These are phyloP conservation scores for Oceanites oceanicus DNA, from an alignment of 2,113 vertebrate species.

Conservation along the genomic window DNA sequence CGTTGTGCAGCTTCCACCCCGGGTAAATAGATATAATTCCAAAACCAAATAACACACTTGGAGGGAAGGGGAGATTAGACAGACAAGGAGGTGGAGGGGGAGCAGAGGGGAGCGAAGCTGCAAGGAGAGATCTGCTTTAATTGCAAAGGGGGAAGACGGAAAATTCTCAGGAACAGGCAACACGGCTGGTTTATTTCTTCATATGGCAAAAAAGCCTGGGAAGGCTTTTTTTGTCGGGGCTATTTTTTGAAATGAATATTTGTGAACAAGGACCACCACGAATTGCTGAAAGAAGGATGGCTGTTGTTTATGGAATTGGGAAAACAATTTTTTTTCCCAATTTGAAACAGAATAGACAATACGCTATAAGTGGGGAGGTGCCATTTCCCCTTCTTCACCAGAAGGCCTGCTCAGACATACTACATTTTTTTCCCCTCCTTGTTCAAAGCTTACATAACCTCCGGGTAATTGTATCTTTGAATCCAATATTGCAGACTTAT, in stretches of 20 bases:
- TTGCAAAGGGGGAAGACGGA: constrained; percentile 8
- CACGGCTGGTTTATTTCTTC: constrained; percentile 47
- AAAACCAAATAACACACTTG: constrained; percentile 78
- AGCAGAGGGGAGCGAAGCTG: constrained; percentile 51
- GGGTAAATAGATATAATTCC: constrained; percentile 81
- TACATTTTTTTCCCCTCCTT: neutral
- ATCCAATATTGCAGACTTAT: constrained; percentile 28
- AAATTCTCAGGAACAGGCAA: neutral
- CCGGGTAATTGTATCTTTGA: constrained; percentile 39
- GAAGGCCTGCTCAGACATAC: constrained; percentile 34
- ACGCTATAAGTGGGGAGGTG: constrained; percentile 34
- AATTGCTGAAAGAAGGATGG: constrained; percentile 73
- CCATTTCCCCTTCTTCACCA: constrained; percentile 54
- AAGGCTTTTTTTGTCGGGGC: constrained; percentile 16
- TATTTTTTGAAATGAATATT: constrained; percentile 46
- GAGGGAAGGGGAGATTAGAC: constrained; percentile 74
- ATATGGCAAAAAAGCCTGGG: constrained; percentile 25
- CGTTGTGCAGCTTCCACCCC: constrained; percentile 80
- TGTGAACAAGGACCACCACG: constrained; percentile 73
- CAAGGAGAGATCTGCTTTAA: constrained; percentile 70
- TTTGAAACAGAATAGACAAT: constrained; percentile 71
- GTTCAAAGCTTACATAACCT: constrained; percentile 52
- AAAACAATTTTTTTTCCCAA: constrained; percentile 70
- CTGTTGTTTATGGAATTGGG: constrained; percentile 71
- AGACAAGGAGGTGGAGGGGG: constrained; percentile 53